A percentile compares a stretch with the other conserved stretches of the same genome.
phyloP scores from a whole-genome alignment of 2,888 invertebrate species.

The Chrysolina oricalcia region DNA sequence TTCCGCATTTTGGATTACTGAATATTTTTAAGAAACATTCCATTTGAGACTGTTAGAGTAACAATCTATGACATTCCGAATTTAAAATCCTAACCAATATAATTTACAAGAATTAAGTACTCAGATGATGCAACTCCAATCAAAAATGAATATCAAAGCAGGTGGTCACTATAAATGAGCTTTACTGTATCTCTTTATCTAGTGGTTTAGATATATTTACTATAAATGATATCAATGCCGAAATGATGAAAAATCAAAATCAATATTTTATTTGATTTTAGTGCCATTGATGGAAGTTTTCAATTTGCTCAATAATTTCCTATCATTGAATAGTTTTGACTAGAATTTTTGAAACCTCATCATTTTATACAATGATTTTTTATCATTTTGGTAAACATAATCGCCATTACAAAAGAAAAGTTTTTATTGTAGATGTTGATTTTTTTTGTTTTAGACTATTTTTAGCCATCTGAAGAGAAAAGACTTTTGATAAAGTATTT shows the following conservation, averaged over 20 bases:
- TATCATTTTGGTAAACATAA: constrained; percentile 26
- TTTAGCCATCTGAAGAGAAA: constrained; percentile 60
- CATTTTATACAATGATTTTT: constrained; percentile 10
- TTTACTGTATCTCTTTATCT: constrained; percentile 44
- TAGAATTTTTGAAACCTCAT: background rate
- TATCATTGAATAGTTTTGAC: background rate
- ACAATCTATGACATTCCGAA: constrained; percentile 56
- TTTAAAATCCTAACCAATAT: constrained; percentile 40
- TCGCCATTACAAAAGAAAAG: constrained; percentile 35
- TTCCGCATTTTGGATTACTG: background rate
- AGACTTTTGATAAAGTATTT: constrained; percentile 57
- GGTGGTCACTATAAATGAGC: constrained; percentile 30
- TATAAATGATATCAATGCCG: constrained; percentile 29
- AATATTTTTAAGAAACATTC: constrained; percentile 33
- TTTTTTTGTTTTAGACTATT: constrained; percentile 52
- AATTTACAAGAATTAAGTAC: background rate
- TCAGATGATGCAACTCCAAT: constrained; percentile 8
- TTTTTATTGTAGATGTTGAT: constrained; percentile 47
- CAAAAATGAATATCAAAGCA: background rate
- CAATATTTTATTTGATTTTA: constrained; percentile 15
- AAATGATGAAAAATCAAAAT: constrained; percentile 30
- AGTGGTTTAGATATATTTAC: constrained; percentile 36
- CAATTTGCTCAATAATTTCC: constrained; percentile 15
- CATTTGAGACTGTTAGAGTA: constrained; percentile 39
- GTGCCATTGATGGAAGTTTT: constrained; percentile 25